Base-by-base conservation (phyloP, 1,140 invertebrate genomes). In the Delia radicum region DNA sequence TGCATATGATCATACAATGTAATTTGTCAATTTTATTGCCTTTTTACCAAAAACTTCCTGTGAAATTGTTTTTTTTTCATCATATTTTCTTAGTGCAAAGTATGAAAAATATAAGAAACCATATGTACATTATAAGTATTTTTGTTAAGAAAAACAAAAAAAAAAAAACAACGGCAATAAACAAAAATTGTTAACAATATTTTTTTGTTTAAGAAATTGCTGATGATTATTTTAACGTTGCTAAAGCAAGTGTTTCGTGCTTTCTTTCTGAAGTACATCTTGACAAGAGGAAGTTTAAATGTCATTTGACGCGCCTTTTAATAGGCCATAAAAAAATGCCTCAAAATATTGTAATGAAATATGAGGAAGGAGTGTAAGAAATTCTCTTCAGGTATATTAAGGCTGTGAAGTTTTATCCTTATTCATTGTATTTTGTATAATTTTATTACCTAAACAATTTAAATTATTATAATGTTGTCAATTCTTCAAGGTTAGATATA, bases 1-100 rank as follows among this genome's bases (percentile, higher is more conserved):
- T 55, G 48, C 48, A 55, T 55, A 55, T 55, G 48, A 55, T 55
- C 65, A 69, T 13, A 21, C 62, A 65, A 33, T 69, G 65, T 69
- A 69, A 69, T 69, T 69, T 69, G 65, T 69, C 65, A 69, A 69
- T 69, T 69, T 69, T 69, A 69, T 69, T 69, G 29, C 65, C 65
- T 69, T 69, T 67, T 55, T 69, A 69, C 29, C 65, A 69, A 12
- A 69, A 69, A 69, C 29, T 69, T 69, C 29, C 29, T 69, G 65
- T n/a, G 31, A 69, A 69, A 69, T 69, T 69, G 65, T 69, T 69
- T 55, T 33, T 69, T 21, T 33, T 29, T 33, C 31, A 4, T 33
- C 10, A 33, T 33, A 5, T 33, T 33, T 33, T 21, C 24, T 63
- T 63, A 12, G 21, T 15, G n/a, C 26, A 63, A 63, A 65, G 62